Evolutionary conservation across 1,140 invertebrate genomes (phyloP), one percentile per base, ranked within the genome.

Genomic region (Nautilus pompilius): DNA sequence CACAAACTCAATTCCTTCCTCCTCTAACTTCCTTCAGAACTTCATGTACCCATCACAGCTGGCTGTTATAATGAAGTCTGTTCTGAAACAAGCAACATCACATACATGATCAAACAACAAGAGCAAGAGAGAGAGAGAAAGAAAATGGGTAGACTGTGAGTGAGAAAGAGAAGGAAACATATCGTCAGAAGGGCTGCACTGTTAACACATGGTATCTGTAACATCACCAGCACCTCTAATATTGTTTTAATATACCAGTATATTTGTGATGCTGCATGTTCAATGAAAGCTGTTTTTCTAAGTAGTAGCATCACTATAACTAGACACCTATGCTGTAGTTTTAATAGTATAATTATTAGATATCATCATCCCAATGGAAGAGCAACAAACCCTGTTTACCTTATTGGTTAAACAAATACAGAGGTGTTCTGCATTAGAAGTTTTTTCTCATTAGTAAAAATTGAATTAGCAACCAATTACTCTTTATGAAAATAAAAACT

Each of bases 21-120:
- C 78, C 60, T 76, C 75, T n/a, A 74, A 79, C 67, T 86, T 86
- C 64, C 99, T 99, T 97, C 98, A 99, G 85, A 99, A 99, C 82
- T 99, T 99, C 0, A 99, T 88, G 84, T 98, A 94, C 0, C 98
- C 98, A 87, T 99, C 97, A 75, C 88, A 87, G 78, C 95, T 98
- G 0, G 90, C 95, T 3, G 98, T 99, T 32, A 99, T 90, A 10
- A 99, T 85, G 83, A 99, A 99, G 83, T 98, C 93, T 29, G 94
- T 96, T 76, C 88, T 90, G 68, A 54, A 82, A 75, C 60, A 58
- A 72, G 61, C 66, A 58, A 67, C 22, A 29, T n/a, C 24, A 15
- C 24, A 20, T 26, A 53, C 15, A 41, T 10, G n/a, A 41, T 41
- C n/a, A n/a, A 41, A 41, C 36, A 10, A 10, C 36, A 41, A 8